Evolutionary conservation across 2,113 vertebrate genomes (phyloP).

Genomic region (Pitta sordida): DNA sequence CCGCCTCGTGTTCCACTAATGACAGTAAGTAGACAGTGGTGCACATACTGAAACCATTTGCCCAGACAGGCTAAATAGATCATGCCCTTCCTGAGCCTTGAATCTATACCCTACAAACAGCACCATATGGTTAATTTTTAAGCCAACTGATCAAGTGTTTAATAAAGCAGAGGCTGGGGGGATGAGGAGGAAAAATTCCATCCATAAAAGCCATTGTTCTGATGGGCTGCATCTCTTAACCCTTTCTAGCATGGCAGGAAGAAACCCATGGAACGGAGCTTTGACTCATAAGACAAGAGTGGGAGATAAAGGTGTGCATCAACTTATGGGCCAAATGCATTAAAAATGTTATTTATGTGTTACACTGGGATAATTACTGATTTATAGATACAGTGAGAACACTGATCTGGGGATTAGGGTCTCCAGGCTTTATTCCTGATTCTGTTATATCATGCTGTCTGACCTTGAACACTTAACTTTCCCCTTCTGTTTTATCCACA

Average conservation of each 20-base stretch:
- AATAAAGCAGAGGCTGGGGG: conserved; percentile 72
- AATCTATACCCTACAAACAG: conserved; percentile 66
- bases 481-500: not conserved
- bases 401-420: not conserved
- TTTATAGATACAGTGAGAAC: not conserved
- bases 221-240: not conserved
- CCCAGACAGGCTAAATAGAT: conserved; percentile 64
- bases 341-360: not conserved
- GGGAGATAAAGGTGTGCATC: not conserved
- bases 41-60: conserved; percentile 50
- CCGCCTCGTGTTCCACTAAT: not conserved
- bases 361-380: not conserved
- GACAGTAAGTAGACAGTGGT: conserved; percentile 30
- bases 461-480: not conserved
- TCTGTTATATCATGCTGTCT: not conserved
- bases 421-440: not conserved
- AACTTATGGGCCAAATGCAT: not conserved
- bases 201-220: not conserved
- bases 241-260: not conserved
- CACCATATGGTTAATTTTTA: conserved; percentile 77
- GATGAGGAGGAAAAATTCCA: conserved; percentile 4
- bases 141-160: conserved; percentile 73
- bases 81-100: conserved; percentile 61
- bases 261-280: not conserved
- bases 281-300: not conserved